Conservation (phyloP, 2,888 invertebrate genomes). For the Ectemnius cavifrons region DNA sequence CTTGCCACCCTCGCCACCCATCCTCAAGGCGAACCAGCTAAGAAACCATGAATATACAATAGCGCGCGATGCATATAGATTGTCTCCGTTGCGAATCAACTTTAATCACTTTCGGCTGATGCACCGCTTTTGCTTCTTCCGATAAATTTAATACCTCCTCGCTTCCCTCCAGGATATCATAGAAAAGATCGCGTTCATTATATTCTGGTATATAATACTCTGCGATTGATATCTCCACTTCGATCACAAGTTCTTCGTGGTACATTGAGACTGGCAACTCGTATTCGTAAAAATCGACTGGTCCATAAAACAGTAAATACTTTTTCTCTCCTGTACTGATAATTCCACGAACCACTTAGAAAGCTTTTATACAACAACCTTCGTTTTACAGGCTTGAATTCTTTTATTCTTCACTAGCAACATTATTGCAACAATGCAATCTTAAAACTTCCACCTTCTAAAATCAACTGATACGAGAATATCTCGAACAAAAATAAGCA, state of each 20-base stretch:
- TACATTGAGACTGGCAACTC: conserved; percentile 11
- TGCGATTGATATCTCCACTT: conserved; percentile 33
- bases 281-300: conserved; percentile 48
- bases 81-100: conserved; percentile 72
- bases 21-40: conserved; percentile 67
- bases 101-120: conserved; percentile 68
- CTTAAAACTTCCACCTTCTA: conserved; percentile 12
- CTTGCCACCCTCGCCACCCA: conserved; percentile 11
- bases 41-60: conserved; percentile 78
- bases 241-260: conserved; percentile 11
- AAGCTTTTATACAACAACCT: background rate
- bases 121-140: conserved; percentile 41
- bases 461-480: conserved; percentile 42
- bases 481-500: conserved; percentile 45
- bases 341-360: background rate
- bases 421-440: too few species aligned
- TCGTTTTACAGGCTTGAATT: background rate
- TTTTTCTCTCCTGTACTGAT: background rate
- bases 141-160: conserved; percentile 54
- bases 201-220: conserved; percentile 20
- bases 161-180: conserved; percentile 49
- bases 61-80: conserved; percentile 71
- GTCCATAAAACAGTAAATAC: conserved; percentile 47
- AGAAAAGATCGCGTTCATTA: conserved; percentile 18
- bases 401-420: background rate